Evolutionary conservation across 1,140 invertebrate genomes (phyloP), one percentile per base, ranked within the genome.

Genomic region (Heliconius congener): DNA sequence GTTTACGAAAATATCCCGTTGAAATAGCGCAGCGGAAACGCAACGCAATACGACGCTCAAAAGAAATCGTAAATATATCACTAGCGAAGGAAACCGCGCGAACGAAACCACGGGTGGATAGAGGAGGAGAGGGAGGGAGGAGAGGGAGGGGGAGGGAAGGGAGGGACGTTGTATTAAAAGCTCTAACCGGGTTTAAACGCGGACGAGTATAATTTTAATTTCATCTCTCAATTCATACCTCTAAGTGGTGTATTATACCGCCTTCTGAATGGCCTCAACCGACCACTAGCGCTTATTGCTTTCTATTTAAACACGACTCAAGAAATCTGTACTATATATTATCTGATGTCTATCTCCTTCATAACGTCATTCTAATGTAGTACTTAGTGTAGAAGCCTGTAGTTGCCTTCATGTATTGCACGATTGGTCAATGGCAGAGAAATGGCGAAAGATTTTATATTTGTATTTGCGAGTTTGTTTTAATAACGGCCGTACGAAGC

Each of bases 191-290:
- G 81, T 82, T 84, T 81, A 81, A 84, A 81, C 82, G 79, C 71
- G 83, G 78, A 82, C 81, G 70, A 79, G 79, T 82, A 74, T 72
- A 81, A 81, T 84, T 84, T 84, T 84, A 84, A 84, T 84, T 84
- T 76, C 77, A 74, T 81, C 75, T 79, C 76, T 71, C 81, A 80
- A 57, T 50, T 80, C 79, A 77, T 55, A 55, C 71, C 76, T n/a
- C 66, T 60, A 72, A 70, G 71, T 80, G 74, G 76, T 73, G 78
- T 78, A 77, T 82, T 80, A 73, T 71, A 77, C 3, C 27, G 60
- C 78, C 66, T 50, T 50, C 74, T 60, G 74, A 75, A 75, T 75
- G 60, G 74, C 74, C 74, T 6, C 60, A 34, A 27, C 52, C 74
- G 34, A 34, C 60, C 74, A 18, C 52, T 39, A 75, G 46, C 73